Conservation (phyloP, 2,113 vertebrate species). For the Nothobranchius kuhntae region DNA sequence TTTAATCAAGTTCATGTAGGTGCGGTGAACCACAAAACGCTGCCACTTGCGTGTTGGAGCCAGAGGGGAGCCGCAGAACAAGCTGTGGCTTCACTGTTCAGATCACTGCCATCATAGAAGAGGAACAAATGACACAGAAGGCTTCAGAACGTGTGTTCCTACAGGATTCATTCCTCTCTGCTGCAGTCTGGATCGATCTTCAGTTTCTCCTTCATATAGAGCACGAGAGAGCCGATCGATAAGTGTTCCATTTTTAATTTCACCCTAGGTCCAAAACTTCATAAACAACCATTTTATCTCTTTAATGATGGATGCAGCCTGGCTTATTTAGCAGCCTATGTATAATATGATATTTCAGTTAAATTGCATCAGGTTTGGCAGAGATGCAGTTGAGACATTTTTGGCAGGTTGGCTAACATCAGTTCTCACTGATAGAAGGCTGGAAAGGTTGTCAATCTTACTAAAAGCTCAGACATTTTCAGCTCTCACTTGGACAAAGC, state of each 20-base stretch:
- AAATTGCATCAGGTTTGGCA: too few relatives aligned
- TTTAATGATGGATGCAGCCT: too few relatives aligned
- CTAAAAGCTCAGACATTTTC: too few relatives aligned
- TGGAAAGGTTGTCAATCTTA: too few relatives aligned
- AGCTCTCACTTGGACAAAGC: too few relatives aligned
- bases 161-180: not conserved
- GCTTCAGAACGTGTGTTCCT: constrained; percentile 1
- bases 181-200: constrained; percentile 16
- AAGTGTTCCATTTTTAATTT: not conserved
- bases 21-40: constrained; percentile 59
- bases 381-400: too few relatives aligned
- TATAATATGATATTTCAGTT: too few relatives aligned
- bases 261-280: too few relatives aligned
- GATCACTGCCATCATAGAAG: constrained; percentile 27
- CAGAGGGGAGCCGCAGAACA: constrained; percentile 41
- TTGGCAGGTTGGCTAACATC: too few relatives aligned
- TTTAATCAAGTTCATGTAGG: constrained; percentile 70
- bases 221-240: not conserved
- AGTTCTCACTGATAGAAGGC: too few relatives aligned
- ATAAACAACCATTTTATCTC: too few relatives aligned
- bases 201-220: not conserved
- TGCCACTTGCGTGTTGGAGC: constrained; percentile 47
- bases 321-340: too few relatives aligned
- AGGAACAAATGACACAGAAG: not conserved
- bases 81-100: constrained; percentile 50